Percentiles rank a stretch among this genome's conserved stretches.
Conservation (phyloP, 2,888 invertebrate species). For the Beris morrisii region DNA sequence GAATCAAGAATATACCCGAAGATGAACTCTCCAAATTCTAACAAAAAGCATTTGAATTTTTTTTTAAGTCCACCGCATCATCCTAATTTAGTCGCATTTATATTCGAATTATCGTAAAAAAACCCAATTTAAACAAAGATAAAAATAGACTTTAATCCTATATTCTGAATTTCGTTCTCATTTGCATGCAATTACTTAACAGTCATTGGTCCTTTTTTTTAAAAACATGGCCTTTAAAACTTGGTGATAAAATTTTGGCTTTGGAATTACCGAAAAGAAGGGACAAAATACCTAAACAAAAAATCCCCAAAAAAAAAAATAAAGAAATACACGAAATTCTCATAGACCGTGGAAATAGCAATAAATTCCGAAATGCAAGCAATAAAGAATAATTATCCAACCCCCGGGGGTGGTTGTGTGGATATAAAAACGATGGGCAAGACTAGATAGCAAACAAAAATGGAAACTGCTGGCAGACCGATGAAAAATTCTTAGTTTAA, state of each 20-base stretch:
- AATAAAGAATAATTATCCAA: slow-evolving; percentile 33
- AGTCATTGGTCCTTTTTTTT: no score
- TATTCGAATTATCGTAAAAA: no score
- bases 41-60: no score
- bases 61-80: no score
- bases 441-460: slow-evolving; percentile 15
- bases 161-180: not conserved
- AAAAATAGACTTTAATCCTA: not conserved
- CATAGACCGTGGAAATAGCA: slow-evolving; percentile 1
- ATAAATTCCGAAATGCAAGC: slow-evolving; percentile 31
- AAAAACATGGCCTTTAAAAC: slow-evolving; percentile 1
- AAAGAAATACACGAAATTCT: slow-evolving; percentile 1
- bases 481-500: slow-evolving; percentile 16
- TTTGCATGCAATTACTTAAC: slow-evolving; percentile 9
- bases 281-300: not conserved
- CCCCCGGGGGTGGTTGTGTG: slow-evolving; percentile 9
- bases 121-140: no score
- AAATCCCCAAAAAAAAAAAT: not conserved
- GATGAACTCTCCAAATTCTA: no score
- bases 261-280: not conserved
- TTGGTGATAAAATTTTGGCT: slow-evolving; percentile 2
- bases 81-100: no score
- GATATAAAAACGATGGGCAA: slow-evolving; percentile 26
- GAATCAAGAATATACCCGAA: no score
- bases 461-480: slow-evolving; percentile 3